Base-by-base conservation (phyloP, 2,888 invertebrate species). In the Aproaerema taeniolella region DNA sequence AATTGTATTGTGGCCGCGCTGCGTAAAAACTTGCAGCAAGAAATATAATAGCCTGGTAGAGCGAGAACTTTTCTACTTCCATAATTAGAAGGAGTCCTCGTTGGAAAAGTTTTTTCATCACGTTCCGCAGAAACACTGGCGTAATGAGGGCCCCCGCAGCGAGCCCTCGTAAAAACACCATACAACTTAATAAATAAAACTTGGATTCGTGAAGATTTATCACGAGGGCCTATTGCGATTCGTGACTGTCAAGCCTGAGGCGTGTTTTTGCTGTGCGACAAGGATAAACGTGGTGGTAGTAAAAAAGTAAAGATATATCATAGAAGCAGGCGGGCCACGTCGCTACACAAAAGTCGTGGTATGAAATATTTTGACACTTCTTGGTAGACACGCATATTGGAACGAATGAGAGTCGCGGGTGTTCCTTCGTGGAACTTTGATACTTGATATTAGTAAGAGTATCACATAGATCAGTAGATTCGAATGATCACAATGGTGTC, bases 121-220 rank as follows among this genome's bases (percentile, higher is more conserved):
- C 67, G 69, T 61, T 67, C 10, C 56, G 56, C 55, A 53, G 65
- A 67, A 70, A 69, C 68, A 59, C 51, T 51, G 55, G 57, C 53
- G 77, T 82, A 83, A 81, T 80, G 82, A 82, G 78, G 67, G 69
- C 75, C 71, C 80, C 79, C 70, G 72, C 74, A 67, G 76, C 69
- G 76, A 64, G 58, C 61, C 67, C 57, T 81, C 86, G 78, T 85
- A 85, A 86, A 82, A 83, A 78, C 74, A 71, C 68, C 77, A 73
- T 78, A 82, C 83, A 83, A 80, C 86, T 86, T 85, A 85, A 86
- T 86, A 83, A 83, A 83, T 83, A 81, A 81, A 81, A 72, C 61
- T 73, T 74, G 78, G 67, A 79, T 82, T 78, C 67, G 67, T 67
- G 69, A 80, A 83, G 82, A 86, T 85, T 85, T 85, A 85, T 82